Percentiles rank a stretch among this genome's conserved stretches.
Evolutionary conservation across 2,113 vertebrate genomes (phyloP).

Genomic region (Antechinus flavipes): DNA sequence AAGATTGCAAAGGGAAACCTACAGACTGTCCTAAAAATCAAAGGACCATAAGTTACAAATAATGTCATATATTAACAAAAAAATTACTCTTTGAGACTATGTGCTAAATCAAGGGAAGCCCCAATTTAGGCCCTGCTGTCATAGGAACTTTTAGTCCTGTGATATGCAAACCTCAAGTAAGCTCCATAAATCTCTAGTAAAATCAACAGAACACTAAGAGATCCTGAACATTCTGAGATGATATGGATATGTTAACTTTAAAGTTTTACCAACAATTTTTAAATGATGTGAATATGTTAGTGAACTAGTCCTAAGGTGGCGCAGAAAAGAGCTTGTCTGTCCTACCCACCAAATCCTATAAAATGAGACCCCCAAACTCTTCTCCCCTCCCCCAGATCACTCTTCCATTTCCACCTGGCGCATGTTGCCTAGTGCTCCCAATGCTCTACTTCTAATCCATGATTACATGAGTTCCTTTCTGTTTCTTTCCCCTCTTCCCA

Average conservation of each 20-base stretch:
- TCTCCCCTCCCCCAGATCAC: not conserved
- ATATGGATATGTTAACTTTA: not conserved
- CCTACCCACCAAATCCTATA: not conserved
- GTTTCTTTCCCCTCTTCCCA: not conserved
- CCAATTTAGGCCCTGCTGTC: not conserved
- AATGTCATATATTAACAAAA: not conserved
- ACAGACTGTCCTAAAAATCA: not conserved
- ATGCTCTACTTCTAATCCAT: not conserved
- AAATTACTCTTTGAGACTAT: not conserved
- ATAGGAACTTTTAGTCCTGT: not conserved
- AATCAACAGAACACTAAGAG: not conserved
- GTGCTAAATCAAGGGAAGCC: not conserved
- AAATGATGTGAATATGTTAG: not conserved
- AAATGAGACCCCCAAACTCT: not conserved
- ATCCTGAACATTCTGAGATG: not conserved
- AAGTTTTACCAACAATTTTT: not conserved
- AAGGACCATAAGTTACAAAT: not conserved
- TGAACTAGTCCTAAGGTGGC: not conserved
- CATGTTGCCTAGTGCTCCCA: not conserved
- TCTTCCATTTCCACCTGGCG: not conserved
- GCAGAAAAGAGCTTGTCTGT: not conserved
- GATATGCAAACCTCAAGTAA: not conserved
- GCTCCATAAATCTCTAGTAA: not conserved
- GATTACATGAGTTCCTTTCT: not conserved
- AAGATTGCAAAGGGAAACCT: not conserved